Evolutionary conservation across 2,888 invertebrate species (phyloP), one percentile per base, ranked within the genome.

Genomic region (Watsonalla binaria): DNA sequence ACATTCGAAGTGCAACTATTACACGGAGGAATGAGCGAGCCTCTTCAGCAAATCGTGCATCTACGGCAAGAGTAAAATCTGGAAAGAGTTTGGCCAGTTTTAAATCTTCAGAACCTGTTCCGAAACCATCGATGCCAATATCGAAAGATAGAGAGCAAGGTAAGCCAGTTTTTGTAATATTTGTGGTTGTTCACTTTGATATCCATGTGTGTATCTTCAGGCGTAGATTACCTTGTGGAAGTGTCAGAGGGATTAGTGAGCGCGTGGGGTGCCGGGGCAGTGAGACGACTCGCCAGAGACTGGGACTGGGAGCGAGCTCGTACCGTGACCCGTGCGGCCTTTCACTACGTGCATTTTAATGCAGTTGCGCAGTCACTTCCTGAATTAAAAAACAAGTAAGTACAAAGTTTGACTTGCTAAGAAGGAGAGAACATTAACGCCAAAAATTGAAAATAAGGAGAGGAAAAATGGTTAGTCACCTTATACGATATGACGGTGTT

Each of bases 171-270:
- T 45, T 57, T 45, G 47, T 50, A 50, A 51, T 52, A 46, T 42
- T 47, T 48, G 52, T 9, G 46, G 15, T 49, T n/a, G 14, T 54
- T 5, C 45, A 51, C 13, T 37, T 37, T 42, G 0, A 8, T 11
- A 6, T 42, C 5, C 6, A 11, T 42, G 42, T 11, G 42, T 11
- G 1, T 42, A 42, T 42, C 11, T 42, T 11, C 65, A 94, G 95
- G 97, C 55, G 95, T 96, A n/a, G 97, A 97, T 88, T 97, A 96
- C 80, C 89, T 97, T 60, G 96, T 97, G 39, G 97, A 97, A 91
- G 96, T 97, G 55, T 94, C 94, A 68, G 96, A 96, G 35, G 93
- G 95, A 53, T 93, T 94, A 64, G 92, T 97, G 33, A 97, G 96
- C 76, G 93, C 97, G 34, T 97, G 96, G 88, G 97, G 97, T 0